These are phyloP conservation scores for Echinometra lucunter DNA, from an alignment of 53 echinoderm and acorn worm species.

Conservation along the genomic window DNA sequence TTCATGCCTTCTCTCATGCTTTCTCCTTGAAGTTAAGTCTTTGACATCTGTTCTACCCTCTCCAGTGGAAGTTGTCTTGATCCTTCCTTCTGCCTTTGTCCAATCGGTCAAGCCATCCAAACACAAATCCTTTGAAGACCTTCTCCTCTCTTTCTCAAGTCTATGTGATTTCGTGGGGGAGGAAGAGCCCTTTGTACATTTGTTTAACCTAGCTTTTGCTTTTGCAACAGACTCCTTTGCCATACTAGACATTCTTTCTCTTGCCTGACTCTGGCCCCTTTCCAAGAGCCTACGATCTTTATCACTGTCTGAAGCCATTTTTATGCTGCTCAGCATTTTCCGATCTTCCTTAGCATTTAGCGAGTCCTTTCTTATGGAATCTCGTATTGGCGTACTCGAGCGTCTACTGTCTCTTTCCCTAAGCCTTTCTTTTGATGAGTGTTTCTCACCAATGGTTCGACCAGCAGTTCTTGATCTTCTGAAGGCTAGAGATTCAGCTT, in stretches of 20 bases:
- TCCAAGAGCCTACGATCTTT: constrained; percentile 22
- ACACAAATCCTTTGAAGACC: background rate
- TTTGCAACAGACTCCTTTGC: constrained; percentile 55
- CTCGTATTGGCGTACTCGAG: constrained; percentile 45
- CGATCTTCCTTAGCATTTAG: background rate
- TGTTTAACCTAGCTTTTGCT: constrained; percentile 51
- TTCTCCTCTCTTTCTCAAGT: background rate
- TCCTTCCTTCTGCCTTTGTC: background rate
- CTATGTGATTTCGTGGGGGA: background rate
- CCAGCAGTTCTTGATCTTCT: background rate
- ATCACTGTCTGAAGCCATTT: background rate
- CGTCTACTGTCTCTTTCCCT: constrained; percentile 30
- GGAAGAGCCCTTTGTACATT: background rate
- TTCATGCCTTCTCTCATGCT: background rate
- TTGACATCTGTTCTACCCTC: background rate
- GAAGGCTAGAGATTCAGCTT: constrained; percentile 23
- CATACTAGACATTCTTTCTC: constrained; percentile 52
- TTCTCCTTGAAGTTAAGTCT: background rate
- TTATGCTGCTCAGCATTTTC: background rate
- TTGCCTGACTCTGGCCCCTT: constrained; percentile 46
- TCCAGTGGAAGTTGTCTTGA: background rate
- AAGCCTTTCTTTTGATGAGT: background rate
- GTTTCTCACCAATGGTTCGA: no score
- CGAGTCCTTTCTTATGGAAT: background rate
- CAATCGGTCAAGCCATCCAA: constrained; percentile 39